Evolutionary conservation across 2,113 vertebrate species (phyloP).

Genomic region (Microtus montanus): DNA sequence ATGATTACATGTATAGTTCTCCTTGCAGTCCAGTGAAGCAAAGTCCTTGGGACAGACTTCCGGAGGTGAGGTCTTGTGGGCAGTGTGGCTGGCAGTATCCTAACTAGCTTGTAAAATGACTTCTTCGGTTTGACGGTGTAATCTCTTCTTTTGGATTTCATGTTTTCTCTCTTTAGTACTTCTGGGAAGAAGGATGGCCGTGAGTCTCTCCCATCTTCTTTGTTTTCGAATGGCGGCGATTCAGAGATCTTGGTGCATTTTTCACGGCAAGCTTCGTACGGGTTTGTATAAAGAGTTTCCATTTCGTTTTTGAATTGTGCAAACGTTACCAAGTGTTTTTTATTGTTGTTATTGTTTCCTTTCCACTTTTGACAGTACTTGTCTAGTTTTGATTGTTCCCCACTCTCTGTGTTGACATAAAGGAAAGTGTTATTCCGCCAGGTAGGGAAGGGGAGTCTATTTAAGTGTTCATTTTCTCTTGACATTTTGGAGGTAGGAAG

Average conservation of each 20-base stretch:
- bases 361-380: slow-evolving; percentile 58
- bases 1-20: slow-evolving; percentile 73
- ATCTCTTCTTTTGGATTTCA: slow-evolving; percentile 60
- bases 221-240: neutral
- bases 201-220: slow-evolving; percentile 54
- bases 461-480: slow-evolving; percentile 44
- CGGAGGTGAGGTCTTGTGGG: slow-evolving; percentile 54
- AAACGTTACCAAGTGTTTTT: slow-evolving; percentile 54
- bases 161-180: slow-evolving; percentile 63
- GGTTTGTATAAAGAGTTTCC: neutral
- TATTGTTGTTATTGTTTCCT: slow-evolving; percentile 73
- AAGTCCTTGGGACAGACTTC: slow-evolving; percentile 44
- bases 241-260: slow-evolving; percentile 35
- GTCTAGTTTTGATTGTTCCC: slow-evolving; percentile 55
- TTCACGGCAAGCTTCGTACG: slow-evolving; percentile 46
- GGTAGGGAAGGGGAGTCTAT: slow-evolving; percentile 53
- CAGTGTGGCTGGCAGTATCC: slow-evolving; percentile 5
- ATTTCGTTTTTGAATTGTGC: slow-evolving; percentile 56
- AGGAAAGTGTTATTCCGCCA: slow-evolving; percentile 31
- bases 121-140: slow-evolving; percentile 36
- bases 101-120: slow-evolving; percentile 39
- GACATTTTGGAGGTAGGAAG: slow-evolving; percentile 50
- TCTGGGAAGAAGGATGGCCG: slow-evolving; percentile 59
- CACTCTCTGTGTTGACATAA: slow-evolving; percentile 57
- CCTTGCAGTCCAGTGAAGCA: slow-evolving; percentile 71